Evolutionary conservation across 2,113 vertebrate genomes (phyloP).

Genomic region (Uria lomvia): DNA sequence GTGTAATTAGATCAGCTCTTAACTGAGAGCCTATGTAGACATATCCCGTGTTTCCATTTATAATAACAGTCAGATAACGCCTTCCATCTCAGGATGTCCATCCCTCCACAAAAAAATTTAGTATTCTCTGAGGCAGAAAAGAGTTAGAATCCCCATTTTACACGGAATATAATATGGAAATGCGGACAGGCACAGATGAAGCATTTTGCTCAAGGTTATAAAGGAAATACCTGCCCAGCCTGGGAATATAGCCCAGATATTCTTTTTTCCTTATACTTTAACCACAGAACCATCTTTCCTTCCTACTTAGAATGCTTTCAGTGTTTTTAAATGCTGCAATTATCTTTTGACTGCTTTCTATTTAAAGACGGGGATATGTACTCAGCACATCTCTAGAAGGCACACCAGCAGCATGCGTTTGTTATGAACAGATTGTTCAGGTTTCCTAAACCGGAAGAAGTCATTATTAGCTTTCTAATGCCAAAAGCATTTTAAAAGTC

Average conservation of each 20-base stretch:
- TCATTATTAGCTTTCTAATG: background rate
- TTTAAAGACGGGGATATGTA: constrained; percentile 7
- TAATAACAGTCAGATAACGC: constrained; percentile 2
- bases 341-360: constrained; percentile 39
- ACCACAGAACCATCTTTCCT: background rate
- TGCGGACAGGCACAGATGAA: background rate
- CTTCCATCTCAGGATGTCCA: background rate
- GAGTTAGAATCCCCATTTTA: background rate
- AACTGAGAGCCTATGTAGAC: background rate
- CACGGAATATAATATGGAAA: background rate
- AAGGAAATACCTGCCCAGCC: background rate
- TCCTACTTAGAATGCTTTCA: constrained; percentile 11
- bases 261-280: background rate
- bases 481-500: background rate
- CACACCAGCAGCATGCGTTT: background rate
- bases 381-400: background rate
- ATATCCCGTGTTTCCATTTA: constrained; percentile 14
- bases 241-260: background rate
- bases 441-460: background rate
- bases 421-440: background rate
- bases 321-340: constrained; percentile 8
- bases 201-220: background rate
- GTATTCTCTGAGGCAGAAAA: background rate
- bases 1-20: constrained; percentile 35
- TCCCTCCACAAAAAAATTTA: background rate